Conservation (phyloP, 1,140 invertebrate species). For the Drosophila lacteicornis region DNA sequence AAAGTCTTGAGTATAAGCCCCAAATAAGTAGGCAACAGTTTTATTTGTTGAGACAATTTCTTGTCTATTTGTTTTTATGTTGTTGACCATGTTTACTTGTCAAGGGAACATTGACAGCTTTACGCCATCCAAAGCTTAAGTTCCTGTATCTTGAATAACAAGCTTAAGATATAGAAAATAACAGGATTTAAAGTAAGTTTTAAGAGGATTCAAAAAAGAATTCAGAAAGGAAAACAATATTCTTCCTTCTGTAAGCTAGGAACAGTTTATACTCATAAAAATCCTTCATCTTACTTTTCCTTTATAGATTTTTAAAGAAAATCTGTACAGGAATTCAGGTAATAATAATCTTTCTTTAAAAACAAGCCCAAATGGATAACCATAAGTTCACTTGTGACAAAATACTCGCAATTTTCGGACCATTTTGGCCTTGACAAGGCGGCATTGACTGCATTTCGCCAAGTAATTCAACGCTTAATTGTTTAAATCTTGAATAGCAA, state of each 20-base stretch:
- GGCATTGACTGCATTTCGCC: background rate
- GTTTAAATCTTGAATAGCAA: background rate
- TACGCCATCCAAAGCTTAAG: background rate
- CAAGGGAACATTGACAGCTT: background rate
- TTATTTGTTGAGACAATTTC: background rate
- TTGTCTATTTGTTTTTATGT: background rate
- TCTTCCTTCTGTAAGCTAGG: too few species aligned
- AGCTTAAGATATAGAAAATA: background rate
- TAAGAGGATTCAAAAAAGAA: background rate
- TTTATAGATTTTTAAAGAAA: too few species aligned
- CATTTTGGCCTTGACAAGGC: background rate
- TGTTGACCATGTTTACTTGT: background rate
- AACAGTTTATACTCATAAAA: too few species aligned
- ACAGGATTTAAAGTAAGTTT: background rate
- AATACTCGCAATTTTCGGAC: too few species aligned
- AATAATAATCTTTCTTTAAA: too few species aligned
- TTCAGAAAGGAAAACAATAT: background rate
- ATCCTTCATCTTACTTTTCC: too few species aligned
- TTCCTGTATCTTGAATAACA: background rate
- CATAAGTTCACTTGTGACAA: too few species aligned
- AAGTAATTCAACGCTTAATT: background rate
- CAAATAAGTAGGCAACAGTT: conserved; percentile 18
- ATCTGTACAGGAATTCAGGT: too few species aligned
- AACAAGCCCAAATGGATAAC: too few species aligned
- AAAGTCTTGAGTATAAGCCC: background rate